Conservation (phyloP, 2,888 invertebrate species). For the Frankliniella fusca region DNA sequence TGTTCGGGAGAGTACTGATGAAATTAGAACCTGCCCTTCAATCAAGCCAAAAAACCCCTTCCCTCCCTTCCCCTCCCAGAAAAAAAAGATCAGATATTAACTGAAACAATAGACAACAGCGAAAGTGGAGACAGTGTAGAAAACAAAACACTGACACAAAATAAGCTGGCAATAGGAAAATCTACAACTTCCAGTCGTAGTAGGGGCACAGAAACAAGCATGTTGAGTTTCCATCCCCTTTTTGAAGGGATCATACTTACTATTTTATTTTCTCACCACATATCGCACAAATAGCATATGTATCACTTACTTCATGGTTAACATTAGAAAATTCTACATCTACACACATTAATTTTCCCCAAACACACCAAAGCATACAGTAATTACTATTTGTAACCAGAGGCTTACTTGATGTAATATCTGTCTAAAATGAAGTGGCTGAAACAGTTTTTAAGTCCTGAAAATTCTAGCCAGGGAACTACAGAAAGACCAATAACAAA, state of each 20-base stretch:
- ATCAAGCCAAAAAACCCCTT: neutral
- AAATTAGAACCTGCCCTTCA: neutral
- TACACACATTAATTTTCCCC: neutral
- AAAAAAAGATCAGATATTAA: too few relatives aligned
- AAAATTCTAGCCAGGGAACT: neutral
- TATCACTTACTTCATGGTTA: conserved; percentile 1
- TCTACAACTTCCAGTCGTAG: neutral
- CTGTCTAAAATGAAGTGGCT: neutral
- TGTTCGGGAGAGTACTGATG: neutral
- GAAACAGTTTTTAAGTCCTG: neutral
- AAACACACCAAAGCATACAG: neutral
- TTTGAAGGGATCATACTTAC: neutral
- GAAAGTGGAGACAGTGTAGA: too few relatives aligned
- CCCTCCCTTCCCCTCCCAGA: too few relatives aligned
- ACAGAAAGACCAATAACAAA: neutral
- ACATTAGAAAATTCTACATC: conserved; percentile 6
- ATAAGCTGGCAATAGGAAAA: neutral
- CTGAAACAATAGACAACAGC: too few relatives aligned
- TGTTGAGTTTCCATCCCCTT: neutral
- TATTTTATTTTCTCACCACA: neutral
- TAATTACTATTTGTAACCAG: neutral
- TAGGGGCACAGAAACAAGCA: neutral
- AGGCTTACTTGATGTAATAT: neutral
- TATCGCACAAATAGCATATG: neutral
- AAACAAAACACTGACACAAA: neutral